Evolutionary conservation across 2,113 vertebrate species (phyloP).

Genomic region (Galemys pyrenaicus): DNA sequence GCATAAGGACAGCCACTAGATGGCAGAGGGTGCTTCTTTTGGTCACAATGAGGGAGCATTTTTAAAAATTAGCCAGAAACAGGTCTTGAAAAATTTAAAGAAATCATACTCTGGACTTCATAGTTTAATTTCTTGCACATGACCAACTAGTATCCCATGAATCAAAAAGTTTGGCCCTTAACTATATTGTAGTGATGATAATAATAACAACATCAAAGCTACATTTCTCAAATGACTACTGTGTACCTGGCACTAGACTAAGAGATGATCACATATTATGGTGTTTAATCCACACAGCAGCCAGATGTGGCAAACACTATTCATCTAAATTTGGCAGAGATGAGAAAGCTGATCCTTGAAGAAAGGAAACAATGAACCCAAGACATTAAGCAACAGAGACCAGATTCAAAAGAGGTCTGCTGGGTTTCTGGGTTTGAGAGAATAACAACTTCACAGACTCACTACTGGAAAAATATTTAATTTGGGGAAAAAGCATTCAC

Average conservation of each 20-base stretch:
- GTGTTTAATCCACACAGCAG: neutral
- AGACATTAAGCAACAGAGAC: neutral
- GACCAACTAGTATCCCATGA: too few relatives aligned
- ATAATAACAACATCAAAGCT: neutral
- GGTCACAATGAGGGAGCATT: neutral
- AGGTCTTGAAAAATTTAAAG: conserved; percentile 29
- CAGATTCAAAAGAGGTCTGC: neutral
- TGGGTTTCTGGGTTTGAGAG: neutral
- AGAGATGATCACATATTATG: neutral
- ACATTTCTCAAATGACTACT: neutral
- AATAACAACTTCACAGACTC: neutral
- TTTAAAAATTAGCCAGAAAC: neutral
- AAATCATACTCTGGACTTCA: neutral
- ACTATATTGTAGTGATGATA: neutral
- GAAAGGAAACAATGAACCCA: neutral
- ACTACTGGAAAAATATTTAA: neutral
- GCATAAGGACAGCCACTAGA: conserved; percentile 62
- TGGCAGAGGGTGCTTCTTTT: conserved; percentile 63
- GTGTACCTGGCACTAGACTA: neutral
- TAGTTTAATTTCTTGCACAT: neutral
- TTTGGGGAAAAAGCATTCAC: neutral
- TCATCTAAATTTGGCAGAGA: neutral
- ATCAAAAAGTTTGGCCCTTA: neutral
- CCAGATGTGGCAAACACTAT: neutral
- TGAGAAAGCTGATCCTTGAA: neutral